These are phyloP conservation scores for Notarius quadriscutis DNA, from an alignment of 2,113 vertebrate genomes.

Conservation along the genomic window DNA sequence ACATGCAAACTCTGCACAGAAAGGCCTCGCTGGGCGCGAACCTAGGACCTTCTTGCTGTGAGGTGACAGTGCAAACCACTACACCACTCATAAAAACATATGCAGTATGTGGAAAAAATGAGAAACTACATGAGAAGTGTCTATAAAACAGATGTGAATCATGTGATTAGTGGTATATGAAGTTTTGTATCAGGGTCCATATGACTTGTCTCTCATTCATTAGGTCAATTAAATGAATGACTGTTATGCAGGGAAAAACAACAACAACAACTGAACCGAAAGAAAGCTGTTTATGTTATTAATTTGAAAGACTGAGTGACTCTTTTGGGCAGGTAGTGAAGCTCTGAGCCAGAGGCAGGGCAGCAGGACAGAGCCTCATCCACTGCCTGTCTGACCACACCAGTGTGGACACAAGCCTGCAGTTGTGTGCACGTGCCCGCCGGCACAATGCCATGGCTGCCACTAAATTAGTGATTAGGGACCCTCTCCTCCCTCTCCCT, in stretches of 20 bases:
- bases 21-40: too few relatives aligned
- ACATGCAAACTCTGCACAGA: too few relatives aligned
- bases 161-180: background rate
- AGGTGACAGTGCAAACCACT: too few relatives aligned
- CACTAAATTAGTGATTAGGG: conserved; percentile 84
- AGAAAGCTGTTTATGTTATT: background rate
- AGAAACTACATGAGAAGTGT: background rate
- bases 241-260: background rate
- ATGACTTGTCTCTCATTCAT: background rate
- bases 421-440: conserved; percentile 60
- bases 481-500: conserved; percentile 70
- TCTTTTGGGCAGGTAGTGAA: conserved; percentile 1
- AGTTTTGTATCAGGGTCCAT: background rate
- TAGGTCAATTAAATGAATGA: background rate
- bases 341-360: conserved; percentile 1
- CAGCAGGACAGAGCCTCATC: conserved; percentile 32
- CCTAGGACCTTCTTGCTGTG: too few relatives aligned
- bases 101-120: background rate
- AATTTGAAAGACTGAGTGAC: background rate
- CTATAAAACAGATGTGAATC: background rate
- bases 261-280: background rate
- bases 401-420: conserved; percentile 57
- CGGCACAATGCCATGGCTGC: conserved; percentile 69
- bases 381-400: conserved; percentile 36
- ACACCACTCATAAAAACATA: too few relatives aligned